Evolutionary conservation across 2,113 vertebrate genomes (phyloP).

Genomic region (Cyprinus carpio): DNA sequence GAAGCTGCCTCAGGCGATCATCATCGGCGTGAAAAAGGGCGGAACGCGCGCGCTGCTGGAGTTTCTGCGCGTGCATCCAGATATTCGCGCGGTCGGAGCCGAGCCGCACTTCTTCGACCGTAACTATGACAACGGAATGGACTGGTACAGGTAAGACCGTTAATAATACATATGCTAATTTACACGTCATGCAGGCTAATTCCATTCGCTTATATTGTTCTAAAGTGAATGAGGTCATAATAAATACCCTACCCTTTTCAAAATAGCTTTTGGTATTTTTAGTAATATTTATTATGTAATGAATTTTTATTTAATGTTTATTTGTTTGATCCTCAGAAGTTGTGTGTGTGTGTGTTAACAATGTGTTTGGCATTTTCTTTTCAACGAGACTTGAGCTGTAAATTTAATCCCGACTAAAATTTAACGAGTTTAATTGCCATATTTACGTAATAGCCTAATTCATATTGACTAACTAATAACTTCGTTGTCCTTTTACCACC

Average conservation of each 20-base stretch:
- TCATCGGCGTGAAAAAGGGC: constrained; percentile 94
- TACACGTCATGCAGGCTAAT: not conserved
- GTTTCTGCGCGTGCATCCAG: constrained; percentile 88
- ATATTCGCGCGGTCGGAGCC: constrained; percentile 87
- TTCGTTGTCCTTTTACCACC: not conserved
- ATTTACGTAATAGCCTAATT: not conserved
- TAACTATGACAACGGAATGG: constrained; percentile 86
- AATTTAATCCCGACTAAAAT: not conserved
- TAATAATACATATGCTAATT: not conserved
- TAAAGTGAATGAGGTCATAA: not conserved
- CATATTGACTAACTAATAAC: not conserved
- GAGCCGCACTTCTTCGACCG: constrained; percentile 92
- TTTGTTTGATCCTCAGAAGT: not conserved
- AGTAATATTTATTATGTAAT: not conserved
- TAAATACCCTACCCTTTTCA: not conserved
- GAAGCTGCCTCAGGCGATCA: constrained; percentile 91
- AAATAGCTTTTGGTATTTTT: not conserved
- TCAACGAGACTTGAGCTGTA: not conserved
- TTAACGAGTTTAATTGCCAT: not conserved
- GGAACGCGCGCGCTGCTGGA: constrained; percentile 90
- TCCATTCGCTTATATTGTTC: not conserved
- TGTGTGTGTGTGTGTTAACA: not conserved
- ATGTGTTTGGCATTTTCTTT: not conserved
- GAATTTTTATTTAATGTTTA: not conserved
- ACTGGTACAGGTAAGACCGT: constrained; percentile 85